Percentiles rank a stretch among this genome's conserved stretches.
Evolutionary conservation across 2,113 vertebrate genomes (phyloP).

Genomic region (Rhinopomastus cyanomelas): DNA sequence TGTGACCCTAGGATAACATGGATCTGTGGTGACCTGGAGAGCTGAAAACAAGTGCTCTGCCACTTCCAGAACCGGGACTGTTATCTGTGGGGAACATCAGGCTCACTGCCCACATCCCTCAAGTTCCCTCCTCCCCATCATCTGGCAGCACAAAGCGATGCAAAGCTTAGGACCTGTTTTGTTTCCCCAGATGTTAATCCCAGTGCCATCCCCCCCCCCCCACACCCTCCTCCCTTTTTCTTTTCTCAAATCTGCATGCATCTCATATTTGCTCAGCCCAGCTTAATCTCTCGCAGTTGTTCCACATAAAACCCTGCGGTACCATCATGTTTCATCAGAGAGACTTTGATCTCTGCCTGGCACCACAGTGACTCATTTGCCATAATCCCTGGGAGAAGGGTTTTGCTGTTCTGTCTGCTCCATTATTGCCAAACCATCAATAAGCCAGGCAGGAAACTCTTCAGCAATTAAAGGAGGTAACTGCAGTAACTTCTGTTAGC

Average conservation of each 20-base stretch:
- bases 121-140: accelerated
- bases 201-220: too few relatives aligned
- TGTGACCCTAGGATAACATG: not conserved
- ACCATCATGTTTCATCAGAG: not conserved
- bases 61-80: not conserved
- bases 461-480: not conserved
- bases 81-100: not conserved
- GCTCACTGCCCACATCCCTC: accelerated
- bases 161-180: not conserved
- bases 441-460: not conserved
- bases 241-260: not conserved
- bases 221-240: accelerated
- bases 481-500: not conserved
- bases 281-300: not conserved
- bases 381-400: not conserved
- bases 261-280: not conserved
- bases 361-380: not conserved
- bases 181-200: not conserved
- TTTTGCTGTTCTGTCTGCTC: not conserved
- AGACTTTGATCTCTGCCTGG: not conserved
- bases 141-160: not conserved
- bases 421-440: not conserved
- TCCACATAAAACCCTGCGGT: not conserved
- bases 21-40: not conserved
- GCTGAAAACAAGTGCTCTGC: not conserved